These are phyloP conservation scores for Nudaria mundana DNA, from an alignment of 2,888 invertebrate genomes.

Conservation along the genomic window DNA sequence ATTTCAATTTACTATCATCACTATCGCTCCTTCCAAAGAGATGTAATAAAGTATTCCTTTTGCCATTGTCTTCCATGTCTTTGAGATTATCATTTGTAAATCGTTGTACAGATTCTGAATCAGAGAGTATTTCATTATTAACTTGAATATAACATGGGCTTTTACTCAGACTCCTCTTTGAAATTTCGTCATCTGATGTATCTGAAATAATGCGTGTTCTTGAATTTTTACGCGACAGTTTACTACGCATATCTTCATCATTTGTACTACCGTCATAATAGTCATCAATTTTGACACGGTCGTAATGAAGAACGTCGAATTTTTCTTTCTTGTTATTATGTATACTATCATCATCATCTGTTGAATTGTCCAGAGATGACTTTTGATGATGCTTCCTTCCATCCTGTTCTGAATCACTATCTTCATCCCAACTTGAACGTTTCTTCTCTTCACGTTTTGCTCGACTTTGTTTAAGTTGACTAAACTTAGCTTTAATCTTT, in stretches of 20 bases:
- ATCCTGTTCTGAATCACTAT: slow-evolving; percentile 86
- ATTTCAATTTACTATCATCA: slow-evolving; percentile 68
- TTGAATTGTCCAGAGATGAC: slow-evolving; percentile 76
- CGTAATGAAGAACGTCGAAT: slow-evolving; percentile 66
- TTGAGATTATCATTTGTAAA: slow-evolving; percentile 45
- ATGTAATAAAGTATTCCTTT: slow-evolving; percentile 64
- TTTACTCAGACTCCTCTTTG: slow-evolving; percentile 75
- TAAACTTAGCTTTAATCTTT: slow-evolving; percentile 94
- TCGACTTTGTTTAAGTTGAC: slow-evolving; percentile 91
- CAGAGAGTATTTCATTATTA: slow-evolving; percentile 82
- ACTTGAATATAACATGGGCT: slow-evolving; percentile 62
- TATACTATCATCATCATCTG: slow-evolving; percentile 66
- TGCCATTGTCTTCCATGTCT: slow-evolving; percentile 51
- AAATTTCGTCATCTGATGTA: slow-evolving; percentile 86
- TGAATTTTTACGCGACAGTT: slow-evolving; percentile 85
- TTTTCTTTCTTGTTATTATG: slow-evolving; percentile 77
- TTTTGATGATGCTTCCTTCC: slow-evolving; percentile 62
- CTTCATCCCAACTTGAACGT: slow-evolving; percentile 94
- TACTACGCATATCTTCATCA: slow-evolving; percentile 76
- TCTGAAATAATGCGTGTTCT: slow-evolving; percentile 89
- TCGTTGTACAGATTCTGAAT: slow-evolving; percentile 50
- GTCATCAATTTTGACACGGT: slow-evolving; percentile 72
- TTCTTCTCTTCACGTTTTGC: slow-evolving; percentile 95
- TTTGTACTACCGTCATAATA: slow-evolving; percentile 71
- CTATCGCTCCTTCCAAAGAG: slow-evolving; percentile 74